These are phyloP conservation scores for Ormyrus labotus DNA, from an alignment of 2,888 invertebrate species.

Conservation along the genomic window DNA sequence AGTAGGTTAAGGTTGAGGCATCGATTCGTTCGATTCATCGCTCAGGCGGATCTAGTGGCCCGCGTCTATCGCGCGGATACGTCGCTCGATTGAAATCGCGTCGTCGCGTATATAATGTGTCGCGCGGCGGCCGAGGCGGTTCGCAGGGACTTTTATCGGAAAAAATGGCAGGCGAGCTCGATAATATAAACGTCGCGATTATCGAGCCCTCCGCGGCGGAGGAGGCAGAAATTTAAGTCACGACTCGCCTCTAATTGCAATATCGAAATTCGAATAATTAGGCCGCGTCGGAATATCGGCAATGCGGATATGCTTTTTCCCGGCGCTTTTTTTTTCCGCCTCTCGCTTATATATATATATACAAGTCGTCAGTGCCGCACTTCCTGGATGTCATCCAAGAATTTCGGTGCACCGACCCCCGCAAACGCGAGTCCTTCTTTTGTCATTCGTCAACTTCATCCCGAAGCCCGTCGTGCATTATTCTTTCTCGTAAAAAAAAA, in stretches of 20 bases:
- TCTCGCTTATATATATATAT: not conserved
- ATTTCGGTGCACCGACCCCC: slow-evolving; percentile 46
- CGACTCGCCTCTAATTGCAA: slow-evolving; percentile 18
- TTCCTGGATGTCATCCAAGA: slow-evolving; percentile 41
- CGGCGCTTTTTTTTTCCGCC: not conserved
- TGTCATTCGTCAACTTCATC: slow-evolving; percentile 18
- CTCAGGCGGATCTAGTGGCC: not conserved
- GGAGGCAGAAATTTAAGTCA: slow-evolving; percentile 6
- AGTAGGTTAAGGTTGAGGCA: slow-evolving; percentile 25
- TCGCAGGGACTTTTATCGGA: not conserved
- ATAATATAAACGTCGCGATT: not conserved
- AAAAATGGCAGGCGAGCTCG: not conserved
- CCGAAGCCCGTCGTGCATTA: not conserved
- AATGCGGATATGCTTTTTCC: slow-evolving; percentile 35
- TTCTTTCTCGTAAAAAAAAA: not conserved
- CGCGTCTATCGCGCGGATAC: not conserved
- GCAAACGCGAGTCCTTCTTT: slow-evolving; percentile 7
- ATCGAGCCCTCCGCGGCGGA: not conserved
- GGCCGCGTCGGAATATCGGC: slow-evolving; percentile 22
- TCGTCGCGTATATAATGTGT: not conserved
- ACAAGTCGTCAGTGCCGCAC: slow-evolving; percentile 35
- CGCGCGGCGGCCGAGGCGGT: not conserved
- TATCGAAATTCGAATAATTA: slow-evolving; percentile 31
- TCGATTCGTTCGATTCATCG: not conserved
- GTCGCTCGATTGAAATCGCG: too few relatives aligned